Evolutionary conservation across 2,113 vertebrate species (phyloP), one percentile per base, ranked within the genome.

Genomic region (Callorhinus ursinus): DNA sequence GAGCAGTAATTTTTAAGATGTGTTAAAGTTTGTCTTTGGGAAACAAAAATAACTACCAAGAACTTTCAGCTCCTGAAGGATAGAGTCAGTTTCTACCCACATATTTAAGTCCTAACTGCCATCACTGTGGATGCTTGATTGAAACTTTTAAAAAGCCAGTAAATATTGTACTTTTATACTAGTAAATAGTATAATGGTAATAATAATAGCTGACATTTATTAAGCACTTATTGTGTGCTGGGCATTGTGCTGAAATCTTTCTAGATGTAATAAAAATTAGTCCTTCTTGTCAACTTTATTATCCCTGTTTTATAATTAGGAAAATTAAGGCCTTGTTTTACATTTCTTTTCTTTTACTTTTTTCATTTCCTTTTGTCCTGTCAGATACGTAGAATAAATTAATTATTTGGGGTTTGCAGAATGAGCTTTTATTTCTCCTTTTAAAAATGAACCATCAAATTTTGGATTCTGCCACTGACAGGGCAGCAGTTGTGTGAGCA

Each of bases 341-440:
- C 1, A 28, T 90, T 95, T 89, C 16, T 91, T 88, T 63, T 42
- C 49, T 87, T 82, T 57, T 24, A 51, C 24, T 42, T 65, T 93
- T 87, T 77, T n/a, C 7, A 83, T 88, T 55, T 92, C 15, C 85
- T 63, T 89, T 69, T 93, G 7, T 97, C 49, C 6, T 95, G 12
- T 28, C 69, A 53, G 49, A 33, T 85, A 49, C 85, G 33, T 96
- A 90, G 24, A 92, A n/a, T 55, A 92, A 90, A 76, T 88, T 39
- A n/a, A 24, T 85, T 93, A 89, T 77, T 89, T 85, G 31, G 59
- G 26, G 19, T 94, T 96, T 82, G 39, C 46, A 94, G 94, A 96
- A 42, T 81, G 89, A 93, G 61, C 26, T 79, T 92, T 42, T 82
- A 33, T 92, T 96, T 94, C 33, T 80, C 9, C 42, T 82, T 69